Evolutionary conservation across 1,140 invertebrate genomes (phyloP), one percentile per base, ranked within the genome.

Genomic region (Leptinotarsa undecemlineata): DNA sequence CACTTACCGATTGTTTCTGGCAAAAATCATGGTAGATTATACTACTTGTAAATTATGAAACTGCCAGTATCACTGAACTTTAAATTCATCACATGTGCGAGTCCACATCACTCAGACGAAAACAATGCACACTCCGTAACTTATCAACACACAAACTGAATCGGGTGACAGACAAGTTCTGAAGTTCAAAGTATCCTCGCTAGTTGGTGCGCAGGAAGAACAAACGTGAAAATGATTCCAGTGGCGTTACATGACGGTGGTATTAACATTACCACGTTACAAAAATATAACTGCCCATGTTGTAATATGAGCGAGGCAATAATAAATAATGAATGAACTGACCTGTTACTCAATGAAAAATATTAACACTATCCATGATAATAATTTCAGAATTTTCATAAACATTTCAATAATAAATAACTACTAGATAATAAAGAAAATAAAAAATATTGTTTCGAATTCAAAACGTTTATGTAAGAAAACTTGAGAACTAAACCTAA

Each of bases 61-160:
- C 20, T 14, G 48, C 68, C 63, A 47, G 62, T 61, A 71, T 71
- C 70, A 71, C 57, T 64, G 62, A 72, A 63, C 62, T 64, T 72
- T 64, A 48, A 72, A 72, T n/a, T 72, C 71, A 72, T 72, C 71
- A 72, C 71, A 72, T 72, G 71, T 72, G 71, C 71, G 71, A 64
- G 62, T 64, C 71, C 71, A 72, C 71, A 72, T 72, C 51, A 64
- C 71, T 72, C 71, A 48, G 21, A 63, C 60, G 19, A 72, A 64
- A 72, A 72, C 71, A 64, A 23, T 64, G 26, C 71, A 64, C 71
- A 57, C 61, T 63, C 71, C 60, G 19, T 33, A 42, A 64, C 26
- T 72, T 26, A 72, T 72, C 71, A 42, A 63, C 61, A 72, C 71
- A 60, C 71, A 72, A 72, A 72, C 71, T 72, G 62, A 72, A 72